These are phyloP conservation scores for Dicyrtoma fusca DNA, from an alignment of 2,888 invertebrate species.

Conservation along the genomic window DNA sequence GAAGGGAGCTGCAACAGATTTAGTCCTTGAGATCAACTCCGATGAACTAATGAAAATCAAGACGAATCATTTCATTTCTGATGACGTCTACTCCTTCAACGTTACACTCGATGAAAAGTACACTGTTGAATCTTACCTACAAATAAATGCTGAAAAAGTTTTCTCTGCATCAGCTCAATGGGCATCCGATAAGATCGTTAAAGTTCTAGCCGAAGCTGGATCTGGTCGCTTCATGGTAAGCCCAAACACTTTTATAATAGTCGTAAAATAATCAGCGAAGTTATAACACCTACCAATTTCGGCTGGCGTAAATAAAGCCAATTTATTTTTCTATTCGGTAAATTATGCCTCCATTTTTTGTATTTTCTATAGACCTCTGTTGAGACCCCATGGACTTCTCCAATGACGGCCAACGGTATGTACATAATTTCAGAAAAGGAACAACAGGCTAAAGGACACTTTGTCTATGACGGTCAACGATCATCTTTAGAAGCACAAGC, in stretches of 20 bases:
- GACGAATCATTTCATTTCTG: slow-evolving; percentile 37
- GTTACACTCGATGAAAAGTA: slow-evolving; percentile 36
- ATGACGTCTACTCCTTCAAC: slow-evolving; percentile 47
- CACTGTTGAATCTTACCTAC: slow-evolving; percentile 42
- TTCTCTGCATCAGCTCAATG: slow-evolving; percentile 41
- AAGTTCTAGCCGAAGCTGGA: slow-evolving; percentile 31
- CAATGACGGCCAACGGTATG: slow-evolving; percentile 41
- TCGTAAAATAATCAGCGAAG: too few species aligned
- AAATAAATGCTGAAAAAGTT: slow-evolving; percentile 27
- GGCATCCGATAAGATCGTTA: slow-evolving; percentile 15
- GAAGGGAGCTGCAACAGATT: slow-evolving; percentile 34
- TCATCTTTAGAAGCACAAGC: slow-evolving; percentile 34
- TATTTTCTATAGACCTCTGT: slow-evolving; percentile 41
- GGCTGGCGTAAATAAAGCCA: too few species aligned
- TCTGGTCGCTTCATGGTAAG: slow-evolving; percentile 43
- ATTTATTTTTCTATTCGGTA: too few species aligned
- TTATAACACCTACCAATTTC: too few species aligned
- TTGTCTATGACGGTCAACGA: slow-evolving; percentile 34
- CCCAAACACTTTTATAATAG: neutral
- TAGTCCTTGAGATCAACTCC: slow-evolving; percentile 39
- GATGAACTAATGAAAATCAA: slow-evolving; percentile 34
- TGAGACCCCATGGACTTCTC: slow-evolving; percentile 51
- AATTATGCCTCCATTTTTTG: too few species aligned
- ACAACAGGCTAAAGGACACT: slow-evolving; percentile 37
- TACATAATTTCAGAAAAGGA: slow-evolving; percentile 40